Base-by-base conservation (phyloP, 2,888 invertebrate genomes). In the Tenthredo scrophulariae region DNA sequence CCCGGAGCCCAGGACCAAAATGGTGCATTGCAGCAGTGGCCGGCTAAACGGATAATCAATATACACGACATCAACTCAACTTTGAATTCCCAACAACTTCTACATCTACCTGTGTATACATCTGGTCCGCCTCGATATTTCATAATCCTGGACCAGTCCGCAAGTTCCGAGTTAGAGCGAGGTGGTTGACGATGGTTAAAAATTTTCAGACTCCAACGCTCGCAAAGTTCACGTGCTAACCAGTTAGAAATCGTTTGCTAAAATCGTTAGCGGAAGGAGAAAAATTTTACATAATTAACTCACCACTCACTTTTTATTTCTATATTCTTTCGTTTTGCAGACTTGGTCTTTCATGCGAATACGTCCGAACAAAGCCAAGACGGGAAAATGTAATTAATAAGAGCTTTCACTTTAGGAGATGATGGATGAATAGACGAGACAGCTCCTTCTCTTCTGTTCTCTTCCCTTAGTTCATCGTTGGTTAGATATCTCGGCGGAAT, bases 21-120 rank as follows among this genome's bases (percentile, higher is more conserved):
- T 91, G 91, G 91, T 91, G 91, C 91, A 91, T 90, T 91, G 91
- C 91, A 91, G 91, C 91, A 91, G 91, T 91, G 89, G 90, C 89
- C 89, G 87, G 89, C 87, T 90, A 89, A 90, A 90, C 89, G 89
- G 89, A 91, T 91, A 91, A 91, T 91, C 91, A 88, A 91, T 91
- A 91, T 90, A 89, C 88, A 88, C 91, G 89, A 89, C 91, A 91
- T 91, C 90, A 91, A 90, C 88, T 88, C 87, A 87, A 90, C 87
- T 89, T 89, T 86, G 87, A 88, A 89, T 89, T 88, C 88, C 87
- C 89, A 87, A 87, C 87, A 62, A 87, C 86, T 86, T 85, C 50
- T 67, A 84, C 72, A 22, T 58, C 46, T 79, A 46, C 50, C 29
- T 62, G 37, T 37, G 58, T 80, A 62, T 80, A 62, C 50, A 80